Evolutionary conservation across 1,140 invertebrate species (phyloP), one percentile per base, ranked within the genome.

Genomic region (Bradysia coprophila): DNA sequence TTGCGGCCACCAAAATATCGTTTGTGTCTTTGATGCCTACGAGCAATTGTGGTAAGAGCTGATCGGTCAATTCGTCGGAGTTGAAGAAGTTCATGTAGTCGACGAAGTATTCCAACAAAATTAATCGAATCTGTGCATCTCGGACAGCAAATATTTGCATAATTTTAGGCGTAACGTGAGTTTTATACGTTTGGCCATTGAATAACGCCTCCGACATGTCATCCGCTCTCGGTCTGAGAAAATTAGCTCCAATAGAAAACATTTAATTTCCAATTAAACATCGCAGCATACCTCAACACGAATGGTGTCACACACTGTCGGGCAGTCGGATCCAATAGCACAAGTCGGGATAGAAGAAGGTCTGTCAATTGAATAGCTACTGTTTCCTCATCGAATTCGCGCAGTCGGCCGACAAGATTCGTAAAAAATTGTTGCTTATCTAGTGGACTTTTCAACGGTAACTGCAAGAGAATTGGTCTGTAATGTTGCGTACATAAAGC

Each of bases 21-120:
- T 85, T 78, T 1, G 72, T 78, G 48, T 90, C 84, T 57, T 81
- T 81, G 46, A 88, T 81, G 3, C 84, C 84, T 15, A 86, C 67
- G 8, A 87, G 65, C n/a, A 89, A 56, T 71, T 81, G 60, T 16
- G 82, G 83, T 49, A 86, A 61, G 47, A 86, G 73, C 33, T 72
- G 67, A 20, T 61, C 61, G 19, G 75, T 70, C 1, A 87, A 52
- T 53, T 85, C 78, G 21, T 81, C 72, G 43, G 72, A 67, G 44
- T 73, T 71, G 51, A 86, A 78, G 15, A 73, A 68, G 46, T 70
- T 61, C 32, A 82, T 68, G 55, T 73, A 86, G 22, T 73, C 71
- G 42, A 69, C 70, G 51, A 87, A 80, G 54, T 84, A 75, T 31
- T 70, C 68, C 5, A 87, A 57, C 6, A 87, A 57, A 32, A 84